Evolutionary conservation across 1,140 invertebrate genomes (phyloP).

Genomic region (Philotrypesis tridentata): DNA sequence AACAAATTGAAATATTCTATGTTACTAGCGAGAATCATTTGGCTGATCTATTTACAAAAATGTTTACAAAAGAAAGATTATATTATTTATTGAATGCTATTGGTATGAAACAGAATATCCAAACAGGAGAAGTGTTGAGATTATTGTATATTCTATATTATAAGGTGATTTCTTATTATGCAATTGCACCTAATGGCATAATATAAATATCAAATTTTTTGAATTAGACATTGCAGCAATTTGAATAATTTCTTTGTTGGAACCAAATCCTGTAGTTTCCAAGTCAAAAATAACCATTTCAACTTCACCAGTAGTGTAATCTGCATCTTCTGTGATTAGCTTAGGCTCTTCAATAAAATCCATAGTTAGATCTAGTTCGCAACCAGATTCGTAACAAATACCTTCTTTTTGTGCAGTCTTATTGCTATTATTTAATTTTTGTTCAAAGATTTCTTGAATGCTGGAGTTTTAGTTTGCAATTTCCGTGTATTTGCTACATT

Average conservation of each 20-base stretch:
- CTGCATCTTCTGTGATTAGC: background rate
- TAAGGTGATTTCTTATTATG: too few species aligned
- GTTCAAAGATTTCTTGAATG: background rate
- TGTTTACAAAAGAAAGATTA: too few species aligned
- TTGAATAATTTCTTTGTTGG: background rate
- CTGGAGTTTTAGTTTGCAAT: background rate
- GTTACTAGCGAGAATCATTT: too few species aligned
- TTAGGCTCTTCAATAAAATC: slow-evolving; percentile 21
- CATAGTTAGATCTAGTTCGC: slow-evolving; percentile 26
- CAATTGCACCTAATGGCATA: too few species aligned
- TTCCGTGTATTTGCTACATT: too few species aligned
- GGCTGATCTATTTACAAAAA: too few species aligned
- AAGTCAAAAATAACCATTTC: slow-evolving; percentile 10
- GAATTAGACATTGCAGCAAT: background rate
- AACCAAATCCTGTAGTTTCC: background rate
- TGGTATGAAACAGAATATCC: too few species aligned
- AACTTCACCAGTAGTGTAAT: background rate
- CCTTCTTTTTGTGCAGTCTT: slow-evolving; percentile 30
- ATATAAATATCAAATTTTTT: too few species aligned
- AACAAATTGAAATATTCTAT: too few species aligned
- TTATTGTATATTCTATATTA: too few species aligned
- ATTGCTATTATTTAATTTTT: slow-evolving; percentile 3
- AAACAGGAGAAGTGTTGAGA: too few species aligned
- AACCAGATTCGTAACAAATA: slow-evolving; percentile 33
- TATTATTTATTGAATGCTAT: too few species aligned